Base-by-base conservation (phyloP, 2,113 vertebrate genomes). In the Tychaedon coryphoeus region DNA sequence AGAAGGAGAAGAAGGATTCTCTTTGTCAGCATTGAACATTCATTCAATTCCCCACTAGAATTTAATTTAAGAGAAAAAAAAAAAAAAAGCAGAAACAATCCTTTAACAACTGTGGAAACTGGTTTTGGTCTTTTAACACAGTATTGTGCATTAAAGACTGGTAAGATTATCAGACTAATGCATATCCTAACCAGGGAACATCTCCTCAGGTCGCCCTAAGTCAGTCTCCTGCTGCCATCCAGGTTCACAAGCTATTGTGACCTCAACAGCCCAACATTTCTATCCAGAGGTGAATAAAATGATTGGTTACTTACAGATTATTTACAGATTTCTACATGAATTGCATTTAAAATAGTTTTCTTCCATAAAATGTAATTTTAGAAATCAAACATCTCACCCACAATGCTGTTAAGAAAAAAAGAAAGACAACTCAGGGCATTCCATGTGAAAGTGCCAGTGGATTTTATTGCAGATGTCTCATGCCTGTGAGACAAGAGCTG, bases 131-230 rank as follows among this genome's bases (percentile, higher is more conserved):
- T 71, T 70, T 77, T 40, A 93, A 94, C 81, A 29, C 33, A 71
- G 38, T 31, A 58, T 84, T 77, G 87, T 77, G 57, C 74, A 77
- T 84, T 78, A 89, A 81, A 84, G 42, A 36, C n/a, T 92, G 84
- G 75, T 76, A 90, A 92, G 71, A 96, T 92, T 89, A 95, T 87
- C 60, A 85, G 72, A 43, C 50, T 88, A 61, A 87, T 51, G 25
- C 36, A 72, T 54, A 84, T 64, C 67, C 64, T 66, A 94, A 69
- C 53, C 67, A 64, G 89, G 34, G 88, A 45, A 69, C 26, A 71
- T 84, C 77, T 70, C 67, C 89, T 91, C 45, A 40, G 73, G 57
- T 36, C 17, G 11, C 3, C 6, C 73, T 54, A 71, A 64, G 51
- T 34, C 17, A 93, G 36, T 33, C 81, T 50, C 62, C 47, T 9